Evolutionary conservation across 2,888 invertebrate species (phyloP).

Genomic region (Leucozona laternaria): DNA sequence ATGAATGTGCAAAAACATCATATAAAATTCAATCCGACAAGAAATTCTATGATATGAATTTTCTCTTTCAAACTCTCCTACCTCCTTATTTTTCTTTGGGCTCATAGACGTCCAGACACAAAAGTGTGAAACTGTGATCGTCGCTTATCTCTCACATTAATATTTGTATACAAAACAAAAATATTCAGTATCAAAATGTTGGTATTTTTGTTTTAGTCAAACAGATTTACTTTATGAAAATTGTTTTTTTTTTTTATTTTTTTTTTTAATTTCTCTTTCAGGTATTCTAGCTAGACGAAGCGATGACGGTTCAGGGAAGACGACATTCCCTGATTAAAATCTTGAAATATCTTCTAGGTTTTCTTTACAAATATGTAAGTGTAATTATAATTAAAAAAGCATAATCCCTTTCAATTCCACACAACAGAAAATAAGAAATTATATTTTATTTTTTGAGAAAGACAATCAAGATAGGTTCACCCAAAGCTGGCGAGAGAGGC

Average conservation of each 20-base stretch:
- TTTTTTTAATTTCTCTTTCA: not conserved
- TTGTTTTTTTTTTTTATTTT: not conserved
- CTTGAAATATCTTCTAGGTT: constrained; percentile 30
- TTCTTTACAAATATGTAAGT: constrained; percentile 40
- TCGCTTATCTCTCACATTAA: constrained; percentile 14
- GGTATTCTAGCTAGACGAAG: constrained; percentile 12
- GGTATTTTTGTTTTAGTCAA: not conserved
- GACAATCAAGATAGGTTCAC: constrained; percentile 48
- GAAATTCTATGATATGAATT: no score
- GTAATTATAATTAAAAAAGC: constrained; percentile 48
- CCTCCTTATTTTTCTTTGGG: not conserved
- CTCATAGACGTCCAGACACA: not conserved
- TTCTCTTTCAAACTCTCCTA: not conserved
- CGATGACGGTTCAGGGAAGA: not conserved
- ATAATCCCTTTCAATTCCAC: constrained; percentile 27
- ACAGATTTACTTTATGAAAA: constrained; percentile 4
- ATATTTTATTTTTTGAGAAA: not conserved
- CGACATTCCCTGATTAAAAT: constrained; percentile 23
- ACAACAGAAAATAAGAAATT: constrained; percentile 1
- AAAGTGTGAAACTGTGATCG: constrained; percentile 7
- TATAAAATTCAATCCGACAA: no score
- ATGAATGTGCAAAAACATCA: no score
- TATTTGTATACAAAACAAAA: not conserved
- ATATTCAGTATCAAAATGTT: not conserved
- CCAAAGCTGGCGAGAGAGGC: constrained; percentile 11